These are phyloP conservation scores for Gandaritis pyraliata DNA, from an alignment of 2,888 invertebrate genomes.

Conservation along the genomic window DNA sequence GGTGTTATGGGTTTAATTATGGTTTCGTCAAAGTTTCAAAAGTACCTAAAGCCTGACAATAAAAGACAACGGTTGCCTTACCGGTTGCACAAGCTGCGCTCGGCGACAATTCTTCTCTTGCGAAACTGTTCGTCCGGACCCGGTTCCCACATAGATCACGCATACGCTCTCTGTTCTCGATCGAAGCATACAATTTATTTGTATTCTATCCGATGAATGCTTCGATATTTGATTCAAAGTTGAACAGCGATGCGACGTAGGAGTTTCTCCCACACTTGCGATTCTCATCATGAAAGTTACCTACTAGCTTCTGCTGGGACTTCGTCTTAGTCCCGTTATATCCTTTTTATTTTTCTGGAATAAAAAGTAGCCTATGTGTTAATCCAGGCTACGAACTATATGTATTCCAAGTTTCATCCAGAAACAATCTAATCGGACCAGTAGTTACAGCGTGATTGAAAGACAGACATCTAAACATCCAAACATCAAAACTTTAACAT, in stretches of 20 bases:
- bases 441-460: too few relatives aligned
- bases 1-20: constrained; percentile 45
- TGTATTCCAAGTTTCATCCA: too few relatives aligned
- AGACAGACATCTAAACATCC: too few relatives aligned
- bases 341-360: too few relatives aligned
- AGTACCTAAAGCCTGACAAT: constrained; percentile 48
- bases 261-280: constrained; percentile 9
- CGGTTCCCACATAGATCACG: constrained; percentile 66
- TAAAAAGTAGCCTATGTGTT: too few relatives aligned
- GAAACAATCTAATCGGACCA: too few relatives aligned
- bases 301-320: too few relatives aligned
- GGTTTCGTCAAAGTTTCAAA: constrained; percentile 48
- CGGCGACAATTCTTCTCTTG: constrained; percentile 62
- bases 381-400: too few relatives aligned
- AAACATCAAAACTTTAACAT: too few relatives aligned
- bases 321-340: too few relatives aligned
- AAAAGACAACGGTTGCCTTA: constrained; percentile 53
- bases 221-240: constrained; percentile 1
- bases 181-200: constrained; percentile 45
- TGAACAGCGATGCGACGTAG: constrained; percentile 1
- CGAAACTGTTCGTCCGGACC: constrained; percentile 54
- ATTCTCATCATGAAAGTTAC: constrained; percentile 1
- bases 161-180: constrained; percentile 48
- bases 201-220: constrained; percentile 18
- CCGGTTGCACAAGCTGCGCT: constrained; percentile 60